Conservation (phyloP, 2,888 invertebrate genomes). For the Muscina levida region DNA sequence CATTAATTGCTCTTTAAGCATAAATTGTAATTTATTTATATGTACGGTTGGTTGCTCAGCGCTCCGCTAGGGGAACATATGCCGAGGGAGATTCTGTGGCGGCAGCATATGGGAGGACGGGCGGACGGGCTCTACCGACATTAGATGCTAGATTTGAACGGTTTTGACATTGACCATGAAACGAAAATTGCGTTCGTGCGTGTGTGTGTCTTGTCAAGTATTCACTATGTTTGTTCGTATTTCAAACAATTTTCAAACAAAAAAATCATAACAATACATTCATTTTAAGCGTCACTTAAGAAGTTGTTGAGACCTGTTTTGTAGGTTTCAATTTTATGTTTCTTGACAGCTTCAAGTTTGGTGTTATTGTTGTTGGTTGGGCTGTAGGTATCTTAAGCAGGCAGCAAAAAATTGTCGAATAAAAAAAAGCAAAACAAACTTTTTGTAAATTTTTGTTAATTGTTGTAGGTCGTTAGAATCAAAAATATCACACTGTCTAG, state of each 20-base stretch:
- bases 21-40: conserved; percentile 29
- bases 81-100: too few relatives aligned
- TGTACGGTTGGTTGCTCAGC: too few relatives aligned
- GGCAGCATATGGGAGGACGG: too few relatives aligned
- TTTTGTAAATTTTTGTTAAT: too few relatives aligned
- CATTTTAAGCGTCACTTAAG: conserved; percentile 43
- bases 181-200: conserved; percentile 34
- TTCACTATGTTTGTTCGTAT: too few relatives aligned
- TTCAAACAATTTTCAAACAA: not conserved
- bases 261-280: conserved; percentile 13
- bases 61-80: not conserved
- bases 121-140: not conserved
- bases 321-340: not conserved
- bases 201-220: too few relatives aligned
- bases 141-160: not conserved
- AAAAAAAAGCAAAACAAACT: too few relatives aligned
- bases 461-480: too few relatives aligned
- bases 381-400: too few relatives aligned
- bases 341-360: not conserved
- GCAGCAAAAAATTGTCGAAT: too few relatives aligned
- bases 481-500: too few relatives aligned
- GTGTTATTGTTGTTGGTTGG: not conserved
- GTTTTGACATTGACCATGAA: conserved; percentile 65
- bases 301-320: conserved; percentile 43
- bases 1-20: conserved; percentile 53